phyloP scores from a whole-genome alignment of 2,113 vertebrate species.

The Plotosus lineatus region DNA sequence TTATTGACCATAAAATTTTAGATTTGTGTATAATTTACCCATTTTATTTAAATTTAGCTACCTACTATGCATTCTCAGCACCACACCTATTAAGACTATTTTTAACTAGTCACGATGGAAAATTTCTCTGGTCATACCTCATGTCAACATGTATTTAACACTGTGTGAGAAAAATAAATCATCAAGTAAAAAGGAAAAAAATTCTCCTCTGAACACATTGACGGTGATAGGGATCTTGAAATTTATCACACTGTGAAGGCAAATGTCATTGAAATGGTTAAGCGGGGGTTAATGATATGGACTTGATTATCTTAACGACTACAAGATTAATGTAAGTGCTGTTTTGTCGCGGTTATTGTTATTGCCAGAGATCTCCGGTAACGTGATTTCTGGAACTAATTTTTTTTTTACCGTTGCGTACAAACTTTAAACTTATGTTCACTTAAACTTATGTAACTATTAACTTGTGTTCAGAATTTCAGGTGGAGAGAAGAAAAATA shows the following conservation, averaged over 20 bases:
- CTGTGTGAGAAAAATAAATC: not conserved
- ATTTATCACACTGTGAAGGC: not conserved
- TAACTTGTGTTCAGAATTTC: not conserved
- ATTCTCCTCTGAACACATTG: not conserved
- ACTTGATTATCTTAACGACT: not conserved
- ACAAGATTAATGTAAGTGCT: not conserved
- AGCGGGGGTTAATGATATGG: not conserved
- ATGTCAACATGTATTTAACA: not conserved
- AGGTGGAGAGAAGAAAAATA: not conserved
- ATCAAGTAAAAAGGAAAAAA: not conserved
- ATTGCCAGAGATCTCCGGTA: not conserved
- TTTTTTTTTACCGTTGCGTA: too few relatives aligned
- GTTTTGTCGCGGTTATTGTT: not conserved
- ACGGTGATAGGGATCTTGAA: not conserved
- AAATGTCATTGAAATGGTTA: not conserved
- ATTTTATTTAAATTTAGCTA: not conserved
- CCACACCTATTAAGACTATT: not conserved
- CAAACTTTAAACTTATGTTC: too few relatives aligned
- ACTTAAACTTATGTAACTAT: too few relatives aligned
- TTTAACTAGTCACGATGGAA: not conserved
- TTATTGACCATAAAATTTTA: not conserved
- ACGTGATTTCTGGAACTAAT: not conserved
- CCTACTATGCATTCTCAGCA: not conserved
- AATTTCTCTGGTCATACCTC: not conserved
- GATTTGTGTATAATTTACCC: conserved; percentile 8